Conservation (phyloP, 2,888 invertebrate genomes). For the Frankliniella fusca region DNA sequence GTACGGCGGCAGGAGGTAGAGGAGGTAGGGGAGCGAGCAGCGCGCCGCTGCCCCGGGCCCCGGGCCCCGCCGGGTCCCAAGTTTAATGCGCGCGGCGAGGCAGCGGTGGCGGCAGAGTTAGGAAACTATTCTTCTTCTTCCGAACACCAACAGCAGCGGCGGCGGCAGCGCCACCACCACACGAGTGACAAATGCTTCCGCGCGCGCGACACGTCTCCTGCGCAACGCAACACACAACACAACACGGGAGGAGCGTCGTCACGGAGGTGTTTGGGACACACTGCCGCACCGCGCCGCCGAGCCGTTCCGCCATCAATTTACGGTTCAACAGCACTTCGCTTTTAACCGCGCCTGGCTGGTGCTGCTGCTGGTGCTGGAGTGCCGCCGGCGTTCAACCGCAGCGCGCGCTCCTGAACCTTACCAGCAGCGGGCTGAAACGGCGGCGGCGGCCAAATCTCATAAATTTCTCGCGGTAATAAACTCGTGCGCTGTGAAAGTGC, state of each 20-base stretch:
- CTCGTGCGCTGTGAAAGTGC: not conserved
- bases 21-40: too few relatives aligned
- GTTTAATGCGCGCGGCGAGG: too few relatives aligned
- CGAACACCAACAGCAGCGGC: not conserved
- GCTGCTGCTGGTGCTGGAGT: not conserved
- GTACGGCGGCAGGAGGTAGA: too few relatives aligned
- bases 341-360: slow-evolving; percentile 2
- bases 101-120: not conserved
- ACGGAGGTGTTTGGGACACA: not conserved
- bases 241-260: not conserved
- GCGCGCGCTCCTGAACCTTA: not conserved
- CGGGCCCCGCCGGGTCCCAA: too few relatives aligned
- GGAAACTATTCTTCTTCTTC: slow-evolving; percentile 5
- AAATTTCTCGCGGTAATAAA: slow-evolving; percentile 1
- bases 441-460: not conserved
- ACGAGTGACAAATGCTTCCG: not conserved
- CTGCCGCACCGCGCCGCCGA: not conserved
- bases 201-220: not conserved
- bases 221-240: not conserved
- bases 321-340: slow-evolving; percentile 19
- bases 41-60: too few relatives aligned
- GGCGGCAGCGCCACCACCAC: not conserved
- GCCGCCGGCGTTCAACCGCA: not conserved
- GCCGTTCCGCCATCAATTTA: not conserved
- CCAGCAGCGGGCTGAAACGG: not conserved